Conservation (phyloP, 1,140 invertebrate genomes). For the Panagrolaimus sp. region DNA sequence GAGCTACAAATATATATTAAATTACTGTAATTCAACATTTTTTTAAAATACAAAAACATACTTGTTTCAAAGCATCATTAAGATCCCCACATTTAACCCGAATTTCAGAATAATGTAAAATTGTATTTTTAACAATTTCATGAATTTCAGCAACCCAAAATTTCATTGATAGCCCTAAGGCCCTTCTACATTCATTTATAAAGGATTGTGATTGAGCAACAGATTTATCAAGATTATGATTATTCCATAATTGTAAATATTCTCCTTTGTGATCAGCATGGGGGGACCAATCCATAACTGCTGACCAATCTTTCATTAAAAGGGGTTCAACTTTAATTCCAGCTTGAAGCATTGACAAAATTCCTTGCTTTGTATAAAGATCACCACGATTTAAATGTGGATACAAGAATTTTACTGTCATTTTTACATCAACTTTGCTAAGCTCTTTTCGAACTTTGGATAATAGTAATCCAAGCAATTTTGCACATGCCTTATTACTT, state of each 20-base stretch:
- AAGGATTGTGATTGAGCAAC: conserved; percentile 59
- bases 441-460: conserved; percentile 58
- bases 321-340: conserved; percentile 59
- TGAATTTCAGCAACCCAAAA: conserved; percentile 60
- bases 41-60: conserved; percentile 21
- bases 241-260: conserved; percentile 58
- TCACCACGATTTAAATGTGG: conserved; percentile 58
- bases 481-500: conserved; percentile 58
- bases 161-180: conserved; percentile 58
- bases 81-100: conserved; percentile 57
- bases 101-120: conserved; percentile 56
- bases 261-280: conserved; percentile 58
- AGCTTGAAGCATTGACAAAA: conserved; percentile 59
- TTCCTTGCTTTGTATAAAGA: conserved; percentile 59
- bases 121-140: conserved; percentile 59
- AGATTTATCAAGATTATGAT: conserved; percentile 56
- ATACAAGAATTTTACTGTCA: conserved; percentile 57
- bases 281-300: conserved; percentile 59
- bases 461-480: conserved; percentile 53
- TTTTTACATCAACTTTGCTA: conserved; percentile 58
- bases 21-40: background rate
- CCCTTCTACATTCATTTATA: conserved; percentile 58
- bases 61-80: conserved; percentile 58
- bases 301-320: conserved; percentile 59
- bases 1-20: conserved; percentile 36